These are phyloP conservation scores for Pogonophryne albipinna DNA, from an alignment of 2,797 vertebrate species.

Conservation along the genomic window DNA sequence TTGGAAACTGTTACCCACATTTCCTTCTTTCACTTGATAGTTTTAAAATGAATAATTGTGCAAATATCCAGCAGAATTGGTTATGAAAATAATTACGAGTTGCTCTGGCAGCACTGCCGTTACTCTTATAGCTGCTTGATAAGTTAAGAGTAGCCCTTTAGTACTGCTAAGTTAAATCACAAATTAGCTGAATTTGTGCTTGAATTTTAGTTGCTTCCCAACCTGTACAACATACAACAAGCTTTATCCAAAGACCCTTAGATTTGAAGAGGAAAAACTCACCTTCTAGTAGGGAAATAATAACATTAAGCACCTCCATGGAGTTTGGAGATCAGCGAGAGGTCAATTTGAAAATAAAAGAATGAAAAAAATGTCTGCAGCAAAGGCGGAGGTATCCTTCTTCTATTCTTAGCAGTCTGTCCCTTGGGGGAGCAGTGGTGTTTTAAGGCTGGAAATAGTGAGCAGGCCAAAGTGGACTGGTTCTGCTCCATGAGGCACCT, in stretches of 20 bases:
- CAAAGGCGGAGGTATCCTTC: background rate
- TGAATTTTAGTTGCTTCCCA: too few species aligned
- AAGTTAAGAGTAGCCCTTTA: background rate
- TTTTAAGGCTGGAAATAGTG: slow-evolving; percentile 65
- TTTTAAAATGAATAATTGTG: background rate
- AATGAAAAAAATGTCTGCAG: background rate
- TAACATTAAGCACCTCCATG: background rate
- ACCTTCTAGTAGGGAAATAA: background rate
- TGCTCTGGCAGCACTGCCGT: background rate
- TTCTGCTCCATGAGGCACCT: slow-evolving; percentile 66
- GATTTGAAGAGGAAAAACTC: background rate
- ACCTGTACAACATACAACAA: background rate
- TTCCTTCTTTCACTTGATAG: background rate
- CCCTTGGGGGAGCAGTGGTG: slow-evolving; percentile 31
- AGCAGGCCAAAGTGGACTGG: slow-evolving; percentile 54
- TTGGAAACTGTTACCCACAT: background rate
- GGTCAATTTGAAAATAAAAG: slow-evolving; percentile 10
- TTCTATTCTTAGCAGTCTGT: slow-evolving; percentile 65
- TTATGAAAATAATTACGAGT: background rate
- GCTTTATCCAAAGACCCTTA: background rate
- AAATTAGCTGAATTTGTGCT: background rate
- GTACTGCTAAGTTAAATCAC: background rate
- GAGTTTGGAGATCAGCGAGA: background rate
- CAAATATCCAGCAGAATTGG: background rate
- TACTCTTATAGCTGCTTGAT: background rate